These are phyloP conservation scores for Gymnobelideus leadbeateri DNA, from an alignment of 2,113 vertebrate genomes.

Conservation along the genomic window DNA sequence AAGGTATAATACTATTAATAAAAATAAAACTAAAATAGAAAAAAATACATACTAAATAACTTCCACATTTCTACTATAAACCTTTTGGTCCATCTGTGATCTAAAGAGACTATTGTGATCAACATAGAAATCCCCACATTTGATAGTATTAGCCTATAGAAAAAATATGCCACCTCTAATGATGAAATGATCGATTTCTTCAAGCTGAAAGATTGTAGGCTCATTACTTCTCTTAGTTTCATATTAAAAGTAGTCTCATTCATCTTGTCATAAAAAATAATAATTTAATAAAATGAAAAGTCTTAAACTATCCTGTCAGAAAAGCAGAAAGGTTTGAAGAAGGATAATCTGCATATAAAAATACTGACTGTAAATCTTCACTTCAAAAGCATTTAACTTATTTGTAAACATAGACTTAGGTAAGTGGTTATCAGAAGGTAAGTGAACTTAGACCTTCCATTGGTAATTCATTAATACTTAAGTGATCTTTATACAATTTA, in stretches of 20 bases:
- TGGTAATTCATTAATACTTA: no score
- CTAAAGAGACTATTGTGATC: constrained; percentile 23
- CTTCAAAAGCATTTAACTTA: neutral
- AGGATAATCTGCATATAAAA: constrained; percentile 26
- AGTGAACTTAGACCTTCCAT: neutral
- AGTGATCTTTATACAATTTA: neutral
- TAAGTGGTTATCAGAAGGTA: neutral
- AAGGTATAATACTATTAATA: neutral
- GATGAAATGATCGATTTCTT: constrained; percentile 78
- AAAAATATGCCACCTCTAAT: constrained; percentile 74
- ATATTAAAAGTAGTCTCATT: constrained; percentile 72
- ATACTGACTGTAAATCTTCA: neutral
- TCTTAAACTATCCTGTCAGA: neutral
- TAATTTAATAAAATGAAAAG: constrained; percentile 7
- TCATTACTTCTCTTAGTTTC: constrained; percentile 76
- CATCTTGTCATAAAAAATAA: constrained; percentile 74
- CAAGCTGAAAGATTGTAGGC: constrained; percentile 70
- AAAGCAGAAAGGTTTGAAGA: constrained; percentile 61
- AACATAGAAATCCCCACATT: constrained; percentile 34
- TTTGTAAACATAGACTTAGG: neutral
- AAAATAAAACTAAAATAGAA: neutral
- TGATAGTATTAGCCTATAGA: constrained; percentile 61
- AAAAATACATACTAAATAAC: neutral
- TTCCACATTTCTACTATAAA: constrained; percentile 26
- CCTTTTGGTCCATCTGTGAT: neutral